Evolutionary conservation across 2,797 vertebrate species (phyloP).

Genomic region (Pseudochromis fuscus): DNA sequence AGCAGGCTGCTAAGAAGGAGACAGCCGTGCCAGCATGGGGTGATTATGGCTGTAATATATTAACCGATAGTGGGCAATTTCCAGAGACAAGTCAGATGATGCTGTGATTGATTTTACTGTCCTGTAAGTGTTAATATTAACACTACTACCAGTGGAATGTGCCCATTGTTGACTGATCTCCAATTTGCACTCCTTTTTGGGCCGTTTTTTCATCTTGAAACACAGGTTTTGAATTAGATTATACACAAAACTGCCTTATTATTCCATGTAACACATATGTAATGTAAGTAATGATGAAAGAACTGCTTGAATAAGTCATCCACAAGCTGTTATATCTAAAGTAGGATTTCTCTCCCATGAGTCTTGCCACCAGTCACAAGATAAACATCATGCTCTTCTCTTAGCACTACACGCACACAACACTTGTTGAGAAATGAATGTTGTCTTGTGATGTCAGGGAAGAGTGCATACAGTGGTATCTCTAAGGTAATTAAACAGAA

Average conservation of each 20-base stretch:
- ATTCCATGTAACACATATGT: not conserved
- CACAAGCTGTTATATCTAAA: constrained; percentile 12
- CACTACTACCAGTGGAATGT: constrained; percentile 57
- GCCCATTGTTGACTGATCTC: constrained; percentile 42
- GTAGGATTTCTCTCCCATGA: constrained; percentile 50
- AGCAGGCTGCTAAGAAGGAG: constrained; percentile 67
- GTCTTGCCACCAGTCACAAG: constrained; percentile 65
- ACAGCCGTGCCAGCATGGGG: constrained; percentile 62
- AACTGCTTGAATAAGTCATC: constrained; percentile 47
- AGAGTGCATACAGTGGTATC: constrained; percentile 75
- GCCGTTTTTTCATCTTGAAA: constrained; percentile 15
- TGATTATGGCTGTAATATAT: constrained; percentile 81
- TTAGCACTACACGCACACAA: constrained; percentile 44
- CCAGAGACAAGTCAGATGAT: constrained; percentile 77
- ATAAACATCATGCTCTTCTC: constrained; percentile 68
- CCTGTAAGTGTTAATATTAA: constrained; percentile 76
- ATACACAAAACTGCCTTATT: constrained; percentile 10
- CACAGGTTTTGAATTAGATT: not conserved
- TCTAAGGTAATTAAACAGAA: constrained; percentile 82
- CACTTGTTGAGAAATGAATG: constrained; percentile 70
- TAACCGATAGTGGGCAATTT: constrained; percentile 75
- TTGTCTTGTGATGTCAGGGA: constrained; percentile 76
- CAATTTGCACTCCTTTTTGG: constrained; percentile 6
- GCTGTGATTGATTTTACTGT: constrained; percentile 79
- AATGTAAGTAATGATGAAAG: constrained; percentile 32